These are phyloP conservation scores for Xanthorhoe designata DNA, from an alignment of 2,888 invertebrate species.

Conservation along the genomic window DNA sequence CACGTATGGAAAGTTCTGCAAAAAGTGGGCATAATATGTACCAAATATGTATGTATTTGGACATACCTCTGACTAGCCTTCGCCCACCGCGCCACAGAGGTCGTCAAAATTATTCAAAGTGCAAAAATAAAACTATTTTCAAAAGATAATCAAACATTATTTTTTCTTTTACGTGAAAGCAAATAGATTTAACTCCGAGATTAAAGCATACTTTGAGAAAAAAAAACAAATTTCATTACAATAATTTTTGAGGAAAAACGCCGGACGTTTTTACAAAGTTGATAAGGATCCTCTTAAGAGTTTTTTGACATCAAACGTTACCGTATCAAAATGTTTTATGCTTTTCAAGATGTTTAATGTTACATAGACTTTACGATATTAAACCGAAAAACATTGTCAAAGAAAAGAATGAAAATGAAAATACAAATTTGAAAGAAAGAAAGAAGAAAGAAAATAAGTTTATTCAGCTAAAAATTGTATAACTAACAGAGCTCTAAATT, in stretches of 20 bases:
- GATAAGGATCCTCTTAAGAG: conserved; percentile 15
- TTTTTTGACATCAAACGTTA: conserved; percentile 18
- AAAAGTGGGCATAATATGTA: too few relatives aligned
- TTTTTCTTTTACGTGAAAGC: conserved; percentile 1
- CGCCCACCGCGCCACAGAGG: too few relatives aligned
- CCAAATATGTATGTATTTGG: too few relatives aligned
- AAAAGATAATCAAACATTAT: neutral
- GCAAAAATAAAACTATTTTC: too few relatives aligned
- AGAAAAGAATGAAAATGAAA: neutral
- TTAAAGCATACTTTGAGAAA: conserved; percentile 19
- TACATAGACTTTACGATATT: neutral
- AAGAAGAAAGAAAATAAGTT: too few relatives aligned
- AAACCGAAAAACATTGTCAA: neutral
- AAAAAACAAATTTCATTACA: conserved; percentile 13
- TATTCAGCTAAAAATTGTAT: too few relatives aligned
- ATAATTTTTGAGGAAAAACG: conserved; percentile 15
- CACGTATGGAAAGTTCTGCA: too few relatives aligned
- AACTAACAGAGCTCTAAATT: too few relatives aligned
- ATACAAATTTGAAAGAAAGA: neutral
- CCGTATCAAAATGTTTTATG: conserved; percentile 3
- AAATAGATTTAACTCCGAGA: conserved; percentile 18
- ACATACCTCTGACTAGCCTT: too few relatives aligned
- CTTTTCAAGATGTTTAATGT: neutral
- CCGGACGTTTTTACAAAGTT: conserved; percentile 10
- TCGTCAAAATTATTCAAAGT: too few relatives aligned